Conservation (phyloP, 1,140 invertebrate species). For the Monochamus saltuarius region DNA sequence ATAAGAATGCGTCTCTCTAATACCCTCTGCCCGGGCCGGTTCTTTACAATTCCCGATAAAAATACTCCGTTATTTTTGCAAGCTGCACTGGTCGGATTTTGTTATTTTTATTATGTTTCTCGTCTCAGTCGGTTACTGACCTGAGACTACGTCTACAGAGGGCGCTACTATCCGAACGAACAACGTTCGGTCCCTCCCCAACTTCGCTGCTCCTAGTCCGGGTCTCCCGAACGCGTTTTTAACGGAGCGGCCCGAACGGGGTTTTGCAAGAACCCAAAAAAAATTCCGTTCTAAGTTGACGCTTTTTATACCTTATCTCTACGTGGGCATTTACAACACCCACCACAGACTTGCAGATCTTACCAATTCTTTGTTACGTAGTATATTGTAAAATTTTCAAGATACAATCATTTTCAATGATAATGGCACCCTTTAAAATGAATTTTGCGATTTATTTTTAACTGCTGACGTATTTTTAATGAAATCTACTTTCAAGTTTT, state of each 20-base stretch:
- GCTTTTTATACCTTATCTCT: too few species aligned
- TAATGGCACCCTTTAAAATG: too few species aligned
- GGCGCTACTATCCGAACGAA: conserved; percentile 32
- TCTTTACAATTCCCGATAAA: conserved; percentile 49
- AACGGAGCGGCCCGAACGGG: background rate
- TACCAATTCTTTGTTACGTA: too few species aligned
- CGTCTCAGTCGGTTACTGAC: conserved; percentile 49
- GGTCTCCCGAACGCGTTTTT: background rate
- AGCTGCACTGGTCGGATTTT: conserved; percentile 46
- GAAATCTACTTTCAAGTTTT: too few species aligned
- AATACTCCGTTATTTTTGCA: conserved; percentile 51
- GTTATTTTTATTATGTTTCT: conserved; percentile 48
- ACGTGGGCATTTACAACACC: too few species aligned
- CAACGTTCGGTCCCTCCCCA: conserved; percentile 31
- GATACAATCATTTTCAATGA: too few species aligned
- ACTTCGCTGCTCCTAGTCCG: background rate
- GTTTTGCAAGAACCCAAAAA: too few species aligned
- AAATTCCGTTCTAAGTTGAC: too few species aligned
- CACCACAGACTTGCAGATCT: too few species aligned
- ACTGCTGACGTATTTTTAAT: too few species aligned
- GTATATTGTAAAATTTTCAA: too few species aligned
- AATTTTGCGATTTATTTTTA: too few species aligned
- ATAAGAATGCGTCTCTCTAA: conserved; percentile 40
- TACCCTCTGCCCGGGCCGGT: conserved; percentile 43
- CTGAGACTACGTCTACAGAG: conserved; percentile 42